Evolutionary conservation across 2,797 vertebrate genomes (phyloP).

Genomic region (Tangara arthus): DNA sequence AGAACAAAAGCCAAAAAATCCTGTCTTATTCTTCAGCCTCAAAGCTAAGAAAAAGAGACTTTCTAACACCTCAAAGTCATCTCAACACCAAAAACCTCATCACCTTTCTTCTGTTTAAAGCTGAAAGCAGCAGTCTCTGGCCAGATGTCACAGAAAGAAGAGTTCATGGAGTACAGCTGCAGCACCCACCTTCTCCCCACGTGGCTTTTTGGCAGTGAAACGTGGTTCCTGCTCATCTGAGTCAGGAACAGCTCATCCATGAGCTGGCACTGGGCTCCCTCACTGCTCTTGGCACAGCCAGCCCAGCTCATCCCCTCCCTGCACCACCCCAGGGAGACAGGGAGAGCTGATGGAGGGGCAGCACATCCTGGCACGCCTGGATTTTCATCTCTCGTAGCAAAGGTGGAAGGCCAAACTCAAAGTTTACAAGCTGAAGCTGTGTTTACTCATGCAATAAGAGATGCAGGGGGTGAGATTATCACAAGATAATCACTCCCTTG

Average conservation of each 20-base stretch:
- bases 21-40: neutral
- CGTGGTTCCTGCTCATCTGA: neutral
- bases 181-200: neutral
- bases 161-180: accelerated
- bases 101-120: neutral
- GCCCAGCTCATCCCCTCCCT: neutral
- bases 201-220: neutral
- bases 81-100: neutral
- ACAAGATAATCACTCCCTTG: constrained; percentile 14
- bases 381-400: neutral
- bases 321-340: neutral
- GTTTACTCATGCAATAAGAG: constrained; percentile 14
- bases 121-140: neutral
- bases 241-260: neutral
- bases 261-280: neutral
- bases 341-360: neutral
- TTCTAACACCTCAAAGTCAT: neutral
- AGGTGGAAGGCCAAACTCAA: neutral
- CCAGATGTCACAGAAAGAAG: neutral
- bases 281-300: neutral
- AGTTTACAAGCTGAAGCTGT: neutral
- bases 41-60: neutral
- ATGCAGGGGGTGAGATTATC: constrained; percentile 46
- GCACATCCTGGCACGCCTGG: accelerated
- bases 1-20: neutral